Conservation (phyloP, 2,888 invertebrate genomes). For the Dexiosoma caninum region DNA sequence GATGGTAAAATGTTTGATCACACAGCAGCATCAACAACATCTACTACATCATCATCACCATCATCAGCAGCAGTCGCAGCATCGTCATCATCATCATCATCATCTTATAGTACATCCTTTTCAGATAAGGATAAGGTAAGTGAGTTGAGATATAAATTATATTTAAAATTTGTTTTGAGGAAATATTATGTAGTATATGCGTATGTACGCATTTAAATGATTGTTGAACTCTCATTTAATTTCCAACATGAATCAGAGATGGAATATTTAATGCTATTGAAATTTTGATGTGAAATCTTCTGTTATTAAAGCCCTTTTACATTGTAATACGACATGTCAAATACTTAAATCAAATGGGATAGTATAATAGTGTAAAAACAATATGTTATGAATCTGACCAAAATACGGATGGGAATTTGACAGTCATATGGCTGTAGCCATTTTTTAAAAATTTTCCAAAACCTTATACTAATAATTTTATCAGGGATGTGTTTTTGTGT, state of each 20-base stretch:
- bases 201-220: conserved; percentile 13
- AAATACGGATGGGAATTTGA: no score
- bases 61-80: conserved; percentile 20
- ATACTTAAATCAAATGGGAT: no score
- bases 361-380: no score
- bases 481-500: no score
- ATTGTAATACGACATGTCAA: no score
- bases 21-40: conserved; percentile 32
- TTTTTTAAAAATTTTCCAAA: no score
- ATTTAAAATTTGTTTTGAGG: neutral
- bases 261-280: neutral
- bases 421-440: no score
- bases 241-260: neutral
- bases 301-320: no score
- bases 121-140: conserved; percentile 61
- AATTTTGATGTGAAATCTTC: no score
- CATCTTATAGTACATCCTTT: conserved; percentile 52
- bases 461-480: no score
- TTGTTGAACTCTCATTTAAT: neutral
- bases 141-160: conserved; percentile 16
- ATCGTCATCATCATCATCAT: conserved; percentile 18
- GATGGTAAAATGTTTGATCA: conserved; percentile 79
- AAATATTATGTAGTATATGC: no score
- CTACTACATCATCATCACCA: conserved; percentile 41
- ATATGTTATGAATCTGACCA: no score